Conservation (phyloP, 2,888 invertebrate genomes). For the Eucriotettix oculatus region DNA sequence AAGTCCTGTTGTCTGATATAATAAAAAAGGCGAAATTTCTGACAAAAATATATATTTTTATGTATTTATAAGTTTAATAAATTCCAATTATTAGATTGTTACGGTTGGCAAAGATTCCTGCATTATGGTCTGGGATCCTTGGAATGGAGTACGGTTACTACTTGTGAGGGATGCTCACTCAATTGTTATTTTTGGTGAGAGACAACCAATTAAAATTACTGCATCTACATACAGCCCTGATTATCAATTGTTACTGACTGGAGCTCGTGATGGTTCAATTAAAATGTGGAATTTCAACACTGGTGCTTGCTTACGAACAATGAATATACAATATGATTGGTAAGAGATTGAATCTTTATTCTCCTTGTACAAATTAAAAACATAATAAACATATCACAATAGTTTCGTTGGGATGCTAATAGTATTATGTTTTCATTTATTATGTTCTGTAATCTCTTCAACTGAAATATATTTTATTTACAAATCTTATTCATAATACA, state of each 20-base stretch:
- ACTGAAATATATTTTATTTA: too few species aligned
- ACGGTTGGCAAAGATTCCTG: slow-evolving; percentile 65
- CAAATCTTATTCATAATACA: too few species aligned
- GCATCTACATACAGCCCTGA: slow-evolving; percentile 61
- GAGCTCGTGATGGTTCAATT: slow-evolving; percentile 59
- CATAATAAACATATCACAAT: too few species aligned
- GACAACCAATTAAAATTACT: slow-evolving; percentile 53
- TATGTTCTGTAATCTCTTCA: too few species aligned
- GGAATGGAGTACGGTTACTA: slow-evolving; percentile 45
- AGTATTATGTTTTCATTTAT: too few species aligned
- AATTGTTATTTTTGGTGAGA: slow-evolving; percentile 44
- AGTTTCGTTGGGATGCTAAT: too few species aligned
- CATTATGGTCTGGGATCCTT: slow-evolving; percentile 69
- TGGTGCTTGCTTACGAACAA: slow-evolving; percentile 50
- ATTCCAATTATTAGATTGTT: slow-evolving; percentile 30
- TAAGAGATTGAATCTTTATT: slow-evolving; percentile 26
- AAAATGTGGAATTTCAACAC: slow-evolving; percentile 78
- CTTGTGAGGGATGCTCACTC: slow-evolving; percentile 56
- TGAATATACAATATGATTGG: slow-evolving; percentile 43
- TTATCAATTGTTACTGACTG: slow-evolving; percentile 55
- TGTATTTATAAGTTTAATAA: not conserved
- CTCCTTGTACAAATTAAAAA: too few species aligned
- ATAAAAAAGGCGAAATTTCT: not conserved
- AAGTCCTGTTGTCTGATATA: not conserved
- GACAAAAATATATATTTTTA: not conserved